Conservation (phyloP, 2,888 invertebrate genomes). For the Drepana falcataria region DNA sequence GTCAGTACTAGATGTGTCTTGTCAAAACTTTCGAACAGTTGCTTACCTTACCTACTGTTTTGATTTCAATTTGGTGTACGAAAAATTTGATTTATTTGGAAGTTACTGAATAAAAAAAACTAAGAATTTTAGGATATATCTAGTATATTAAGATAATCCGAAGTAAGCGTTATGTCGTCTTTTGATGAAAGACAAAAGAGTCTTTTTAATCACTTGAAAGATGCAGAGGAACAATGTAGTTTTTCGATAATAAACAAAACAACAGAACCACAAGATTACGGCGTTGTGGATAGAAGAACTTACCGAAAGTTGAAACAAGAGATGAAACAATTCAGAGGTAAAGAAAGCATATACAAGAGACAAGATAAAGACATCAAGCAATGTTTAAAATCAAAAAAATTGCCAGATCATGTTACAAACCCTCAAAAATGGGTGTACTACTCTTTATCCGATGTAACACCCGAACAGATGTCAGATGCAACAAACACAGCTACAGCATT, state of each 20-base stretch:
- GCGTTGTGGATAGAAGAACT: slow-evolving; percentile 48
- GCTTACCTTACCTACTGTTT: too few relatives aligned
- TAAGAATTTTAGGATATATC: too few relatives aligned
- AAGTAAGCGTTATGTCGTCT: slow-evolving; percentile 46
- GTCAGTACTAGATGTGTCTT: too few relatives aligned
- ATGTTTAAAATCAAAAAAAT: slow-evolving; percentile 69
- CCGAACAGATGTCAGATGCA: slow-evolving; percentile 86
- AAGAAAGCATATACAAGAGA: slow-evolving; percentile 89
- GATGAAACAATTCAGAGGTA: slow-evolving; percentile 81
- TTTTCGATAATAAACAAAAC: slow-evolving; percentile 56
- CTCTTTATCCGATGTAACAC: slow-evolving; percentile 85
- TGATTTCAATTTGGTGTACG: too few relatives aligned
- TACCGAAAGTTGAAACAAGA: slow-evolving; percentile 65
- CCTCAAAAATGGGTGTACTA: slow-evolving; percentile 92
- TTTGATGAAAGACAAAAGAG: slow-evolving; percentile 82
- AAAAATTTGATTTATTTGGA: too few relatives aligned
- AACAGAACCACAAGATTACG: slow-evolving; percentile 42
- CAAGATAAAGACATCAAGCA: slow-evolving; percentile 82
- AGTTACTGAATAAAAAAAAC: too few relatives aligned
- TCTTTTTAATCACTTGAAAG: slow-evolving; percentile 83
- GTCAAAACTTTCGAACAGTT: too few relatives aligned
- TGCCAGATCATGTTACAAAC: slow-evolving; percentile 80
- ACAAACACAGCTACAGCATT: slow-evolving; percentile 88
- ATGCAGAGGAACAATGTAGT: slow-evolving; percentile 78
- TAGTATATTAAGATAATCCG: too few relatives aligned